phyloP scores from a whole-genome alignment of 30 jellyfish, hydroid and myxozoan genomes.

The Rhopilema esculentum region DNA sequence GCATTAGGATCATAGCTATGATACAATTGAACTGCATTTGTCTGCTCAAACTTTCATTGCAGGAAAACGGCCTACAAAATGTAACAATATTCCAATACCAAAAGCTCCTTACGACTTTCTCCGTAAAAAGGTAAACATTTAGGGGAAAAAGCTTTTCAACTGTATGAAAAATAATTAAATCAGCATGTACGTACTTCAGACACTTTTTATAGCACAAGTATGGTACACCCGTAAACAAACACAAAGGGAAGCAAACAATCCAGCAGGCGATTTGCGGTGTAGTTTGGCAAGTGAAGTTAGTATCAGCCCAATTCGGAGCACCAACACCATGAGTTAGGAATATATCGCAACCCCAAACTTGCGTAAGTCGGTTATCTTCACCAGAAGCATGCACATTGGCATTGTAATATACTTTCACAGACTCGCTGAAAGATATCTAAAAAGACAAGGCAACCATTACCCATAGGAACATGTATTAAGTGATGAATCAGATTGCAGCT shows the following conservation, averaged over 20 bases:
- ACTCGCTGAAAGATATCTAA: slow-evolving; percentile 71
- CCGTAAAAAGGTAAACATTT: no score
- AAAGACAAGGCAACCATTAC: neutral
- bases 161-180: no score
- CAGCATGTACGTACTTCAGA: slow-evolving; percentile 31
- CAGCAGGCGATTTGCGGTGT: slow-evolving; percentile 52
- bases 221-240: slow-evolving; percentile 71
- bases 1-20: no score
- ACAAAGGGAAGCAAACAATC: slow-evolving; percentile 81
- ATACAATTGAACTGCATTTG: no score
- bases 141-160: neutral
- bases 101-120: no score
- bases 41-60: no score
- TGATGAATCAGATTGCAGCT: no score
- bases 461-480: neutral
- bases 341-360: slow-evolving; percentile 79
- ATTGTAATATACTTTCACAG: slow-evolving; percentile 65
- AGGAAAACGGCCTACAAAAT: no score
- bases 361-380: slow-evolving; percentile 59
- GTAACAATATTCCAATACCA: no score
- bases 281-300: slow-evolving; percentile 49
- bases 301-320: slow-evolving; percentile 83
- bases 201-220: slow-evolving; percentile 78
- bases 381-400: slow-evolving; percentile 50
- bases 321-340: slow-evolving; percentile 82